Conservation (phyloP, 2,797 vertebrate species). For the Prionace glauca region DNA sequence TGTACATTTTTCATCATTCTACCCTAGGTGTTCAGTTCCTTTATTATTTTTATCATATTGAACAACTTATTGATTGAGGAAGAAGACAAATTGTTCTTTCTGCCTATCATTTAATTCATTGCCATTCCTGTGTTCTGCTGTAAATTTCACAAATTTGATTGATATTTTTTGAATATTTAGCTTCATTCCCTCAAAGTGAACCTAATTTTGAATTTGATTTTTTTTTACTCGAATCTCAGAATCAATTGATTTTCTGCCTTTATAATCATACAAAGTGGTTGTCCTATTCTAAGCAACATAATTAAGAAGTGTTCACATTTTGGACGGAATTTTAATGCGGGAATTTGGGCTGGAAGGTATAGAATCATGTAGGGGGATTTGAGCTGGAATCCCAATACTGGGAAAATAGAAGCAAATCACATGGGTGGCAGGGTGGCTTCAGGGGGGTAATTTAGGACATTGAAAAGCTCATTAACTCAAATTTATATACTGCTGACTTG, state of each 20-base stretch:
- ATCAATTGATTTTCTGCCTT: background rate
- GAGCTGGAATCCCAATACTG: too few species aligned
- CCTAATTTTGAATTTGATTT: background rate
- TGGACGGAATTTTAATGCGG: background rate
- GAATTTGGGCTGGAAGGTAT: background rate
- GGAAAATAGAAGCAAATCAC: too few species aligned
- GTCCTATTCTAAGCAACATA: background rate
- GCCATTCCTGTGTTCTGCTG: background rate
- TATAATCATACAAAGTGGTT: background rate
- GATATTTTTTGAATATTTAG: background rate
- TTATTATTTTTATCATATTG: background rate
- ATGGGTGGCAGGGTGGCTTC: too few species aligned
- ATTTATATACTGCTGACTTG: too few species aligned
- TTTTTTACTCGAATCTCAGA: background rate
- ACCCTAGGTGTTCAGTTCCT: background rate
- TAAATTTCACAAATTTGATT: background rate
- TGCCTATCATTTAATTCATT: background rate
- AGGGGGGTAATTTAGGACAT: too few species aligned
- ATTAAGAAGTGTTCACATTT: background rate
- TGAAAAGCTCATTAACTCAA: too few species aligned
- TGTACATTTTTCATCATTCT: background rate
- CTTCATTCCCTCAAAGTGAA: background rate
- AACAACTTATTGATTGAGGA: background rate
- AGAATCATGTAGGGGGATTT: background rate
- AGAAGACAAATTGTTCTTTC: background rate